phyloP scores from a whole-genome alignment of 2,113 vertebrate genomes.

The Daboia siamensis region DNA sequence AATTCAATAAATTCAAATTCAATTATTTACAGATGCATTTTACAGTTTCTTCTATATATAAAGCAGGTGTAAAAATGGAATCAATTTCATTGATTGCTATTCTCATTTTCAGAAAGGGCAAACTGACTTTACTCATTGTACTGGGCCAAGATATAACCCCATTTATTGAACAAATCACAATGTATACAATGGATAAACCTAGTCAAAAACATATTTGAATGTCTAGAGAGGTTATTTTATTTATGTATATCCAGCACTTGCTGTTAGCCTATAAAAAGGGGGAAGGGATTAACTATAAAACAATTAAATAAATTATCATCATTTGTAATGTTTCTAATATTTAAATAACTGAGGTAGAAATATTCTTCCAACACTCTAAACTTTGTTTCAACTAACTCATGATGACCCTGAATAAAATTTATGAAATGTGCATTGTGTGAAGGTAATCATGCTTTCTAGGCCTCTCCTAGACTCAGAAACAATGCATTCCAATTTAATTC shows the following conservation, averaged over 20 bases:
- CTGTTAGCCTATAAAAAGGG: not conserved
- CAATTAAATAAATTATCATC: not conserved
- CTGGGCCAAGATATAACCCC: not conserved
- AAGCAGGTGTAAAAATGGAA: not conserved
- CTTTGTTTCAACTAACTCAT: constrained; percentile 51
- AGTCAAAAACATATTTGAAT: not conserved
- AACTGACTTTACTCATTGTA: not conserved
- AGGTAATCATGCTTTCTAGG: constrained; percentile 57
- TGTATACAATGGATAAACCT: not conserved
- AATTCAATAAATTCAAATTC: too few species aligned
- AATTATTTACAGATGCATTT: not conserved
- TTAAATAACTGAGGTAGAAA: constrained; percentile 45
- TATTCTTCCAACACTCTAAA: constrained; percentile 2
- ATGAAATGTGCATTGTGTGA: constrained; percentile 57
- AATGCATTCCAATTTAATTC: constrained; percentile 48
- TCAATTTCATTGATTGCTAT: not conserved
- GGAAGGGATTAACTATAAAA: constrained; percentile 27
- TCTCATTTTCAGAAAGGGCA: not conserved
- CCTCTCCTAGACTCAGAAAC: constrained; percentile 51
- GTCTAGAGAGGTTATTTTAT: not conserved
- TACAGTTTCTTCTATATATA: not conserved
- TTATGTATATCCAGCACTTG: not conserved
- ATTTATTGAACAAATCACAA: not conserved
- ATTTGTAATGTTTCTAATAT: constrained; percentile 46
- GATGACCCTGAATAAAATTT: constrained; percentile 54